These are phyloP conservation scores for Morpho achilles DNA, from an alignment of 2,888 invertebrate species.

Conservation along the genomic window DNA sequence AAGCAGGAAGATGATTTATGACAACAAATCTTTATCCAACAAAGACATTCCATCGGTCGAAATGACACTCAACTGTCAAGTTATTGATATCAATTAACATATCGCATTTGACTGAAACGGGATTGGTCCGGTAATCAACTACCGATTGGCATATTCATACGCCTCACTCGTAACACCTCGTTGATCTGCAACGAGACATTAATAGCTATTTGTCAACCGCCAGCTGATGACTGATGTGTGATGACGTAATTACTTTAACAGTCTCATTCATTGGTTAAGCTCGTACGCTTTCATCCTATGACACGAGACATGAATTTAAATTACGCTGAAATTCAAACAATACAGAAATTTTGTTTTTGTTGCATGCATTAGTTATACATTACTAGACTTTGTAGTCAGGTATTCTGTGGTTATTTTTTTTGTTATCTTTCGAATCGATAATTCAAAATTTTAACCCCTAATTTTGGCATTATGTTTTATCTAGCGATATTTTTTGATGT, in stretches of 20 bases:
- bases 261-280: conserved; percentile 7
- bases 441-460: too few species aligned
- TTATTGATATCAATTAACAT: conserved; percentile 33
- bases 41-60: too few species aligned
- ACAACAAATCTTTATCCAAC: background rate
- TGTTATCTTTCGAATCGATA: too few species aligned
- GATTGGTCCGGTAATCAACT: conserved; percentile 58
- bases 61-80: too few species aligned
- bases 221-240: conserved; percentile 53
- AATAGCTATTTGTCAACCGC: conserved; percentile 69
- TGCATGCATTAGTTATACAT: too few species aligned
- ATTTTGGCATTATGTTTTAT: too few species aligned
- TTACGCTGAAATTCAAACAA: too few species aligned
- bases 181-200: conserved; percentile 57
- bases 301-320: background rate
- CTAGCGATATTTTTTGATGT: too few species aligned
- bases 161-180: conserved; percentile 35
- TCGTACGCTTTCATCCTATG: background rate
- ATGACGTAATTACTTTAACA: conserved; percentile 55
- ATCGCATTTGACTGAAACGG: conserved; percentile 51
- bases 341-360: too few species aligned
- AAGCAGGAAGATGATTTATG: too few species aligned
- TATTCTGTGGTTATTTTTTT: too few species aligned
- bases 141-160: conserved; percentile 46
- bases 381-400: too few species aligned